Percentiles rank a stretch among this genome's conserved stretches.
phyloP scores from a whole-genome alignment of 2,113 vertebrate genomes.

The Oostethus manadensis region DNA sequence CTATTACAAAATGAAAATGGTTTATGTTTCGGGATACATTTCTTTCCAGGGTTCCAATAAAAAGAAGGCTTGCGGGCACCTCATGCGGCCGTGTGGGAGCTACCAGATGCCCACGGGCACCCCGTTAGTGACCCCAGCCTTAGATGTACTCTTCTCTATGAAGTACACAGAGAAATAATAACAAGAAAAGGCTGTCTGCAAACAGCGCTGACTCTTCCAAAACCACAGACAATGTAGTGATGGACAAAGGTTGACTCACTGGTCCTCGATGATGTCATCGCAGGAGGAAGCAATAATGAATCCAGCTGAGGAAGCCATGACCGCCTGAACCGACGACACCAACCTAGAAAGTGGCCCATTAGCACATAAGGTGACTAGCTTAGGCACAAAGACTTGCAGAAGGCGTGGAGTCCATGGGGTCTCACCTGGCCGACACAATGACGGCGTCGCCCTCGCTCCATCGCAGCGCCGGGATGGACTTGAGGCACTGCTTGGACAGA shows the following conservation, averaged over 20 bases:
- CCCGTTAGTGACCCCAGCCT: too few relatives aligned
- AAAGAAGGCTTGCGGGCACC: too few relatives aligned
- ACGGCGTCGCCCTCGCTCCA: constrained; percentile 86
- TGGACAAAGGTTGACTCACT: constrained; percentile 69
- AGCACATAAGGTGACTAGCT: background rate
- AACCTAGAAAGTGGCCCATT: constrained; percentile 61
- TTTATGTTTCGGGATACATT: too few relatives aligned
- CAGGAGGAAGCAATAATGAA: constrained; percentile 85
- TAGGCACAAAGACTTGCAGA: background rate
- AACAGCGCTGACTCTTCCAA: background rate
- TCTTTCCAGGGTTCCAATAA: too few relatives aligned
- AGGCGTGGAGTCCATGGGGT: background rate
- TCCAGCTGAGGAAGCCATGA: constrained; percentile 86
- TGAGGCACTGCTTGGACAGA: constrained; percentile 81
- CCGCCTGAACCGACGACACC: constrained; percentile 84
- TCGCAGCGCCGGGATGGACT: constrained; percentile 75
- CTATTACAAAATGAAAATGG: too few relatives aligned
- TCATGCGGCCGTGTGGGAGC: too few relatives aligned
- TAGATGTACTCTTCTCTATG: too few relatives aligned
- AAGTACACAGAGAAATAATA: too few relatives aligned
- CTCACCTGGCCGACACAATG: constrained; percentile 84
- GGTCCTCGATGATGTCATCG: constrained; percentile 83
- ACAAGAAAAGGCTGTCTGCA: too few relatives aligned
- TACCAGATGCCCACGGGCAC: too few relatives aligned
- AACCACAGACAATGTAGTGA: background rate